phyloP scores from a whole-genome alignment of 92 coral and sea anemone genomes.

The Zoanthus gigantus region DNA sequence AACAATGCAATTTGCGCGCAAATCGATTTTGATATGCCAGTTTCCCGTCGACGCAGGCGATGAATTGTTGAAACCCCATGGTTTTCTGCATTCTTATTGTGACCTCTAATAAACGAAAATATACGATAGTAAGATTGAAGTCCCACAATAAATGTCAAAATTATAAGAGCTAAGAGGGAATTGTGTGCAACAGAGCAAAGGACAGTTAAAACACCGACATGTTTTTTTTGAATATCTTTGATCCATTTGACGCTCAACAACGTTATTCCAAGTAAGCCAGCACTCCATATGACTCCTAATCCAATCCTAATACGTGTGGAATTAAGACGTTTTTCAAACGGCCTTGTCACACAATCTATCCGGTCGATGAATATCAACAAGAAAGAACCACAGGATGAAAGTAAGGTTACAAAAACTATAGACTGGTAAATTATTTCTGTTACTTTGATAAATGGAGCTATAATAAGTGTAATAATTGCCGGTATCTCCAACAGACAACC shows the following conservation, averaged over 20 bases:
- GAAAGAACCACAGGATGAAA: conserved; percentile 31
- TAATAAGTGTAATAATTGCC: background rate
- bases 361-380: conserved; percentile 19
- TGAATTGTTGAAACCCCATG: conserved; percentile 14
- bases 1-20: conserved; percentile 19
- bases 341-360: conserved; percentile 27
- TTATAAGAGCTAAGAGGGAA: background rate
- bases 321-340: background rate
- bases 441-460: background rate
- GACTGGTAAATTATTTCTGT: background rate
- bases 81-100: conserved; percentile 9
- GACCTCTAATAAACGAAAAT: background rate
- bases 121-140: conserved; percentile 7
- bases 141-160: background rate
- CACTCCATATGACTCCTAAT: background rate
- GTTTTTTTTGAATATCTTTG: background rate
- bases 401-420: background rate
- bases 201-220: background rate
- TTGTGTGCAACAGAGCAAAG: background rate
- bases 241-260: background rate
- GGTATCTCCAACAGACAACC: conserved; percentile 31
- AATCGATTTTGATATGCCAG: background rate
- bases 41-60: conserved; percentile 36
- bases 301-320: background rate
- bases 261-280: background rate